phyloP scores from a whole-genome alignment of 2,113 vertebrate genomes.

The Erinaceus europaeus region DNA sequence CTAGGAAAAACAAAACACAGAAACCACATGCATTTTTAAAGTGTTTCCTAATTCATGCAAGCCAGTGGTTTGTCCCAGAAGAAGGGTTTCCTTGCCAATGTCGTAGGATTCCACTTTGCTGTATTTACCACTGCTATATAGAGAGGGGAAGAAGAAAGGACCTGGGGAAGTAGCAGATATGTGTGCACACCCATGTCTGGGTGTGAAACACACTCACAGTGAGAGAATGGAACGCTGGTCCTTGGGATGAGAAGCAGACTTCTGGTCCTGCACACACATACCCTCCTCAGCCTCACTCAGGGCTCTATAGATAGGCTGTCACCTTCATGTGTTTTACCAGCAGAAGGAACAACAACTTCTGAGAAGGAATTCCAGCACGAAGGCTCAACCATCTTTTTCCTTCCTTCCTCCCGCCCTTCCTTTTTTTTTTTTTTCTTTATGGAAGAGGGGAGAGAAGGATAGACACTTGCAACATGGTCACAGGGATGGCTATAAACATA shows the following conservation, averaged over 20 bases:
- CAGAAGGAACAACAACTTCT: too few species aligned
- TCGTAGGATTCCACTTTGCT: constrained; percentile 71
- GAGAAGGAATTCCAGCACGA: too few species aligned
- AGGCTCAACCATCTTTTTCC: too few species aligned
- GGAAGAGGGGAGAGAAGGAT: constrained; percentile 8
- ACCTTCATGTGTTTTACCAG: too few species aligned
- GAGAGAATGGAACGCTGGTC: neutral
- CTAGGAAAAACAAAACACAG: constrained; percentile 34
- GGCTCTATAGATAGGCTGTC: too few species aligned
- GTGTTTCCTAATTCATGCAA: neutral
- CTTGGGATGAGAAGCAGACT: neutral
- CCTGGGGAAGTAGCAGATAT: constrained; percentile 55
- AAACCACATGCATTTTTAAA: neutral
- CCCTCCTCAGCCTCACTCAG: too few species aligned
- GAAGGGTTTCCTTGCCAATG: constrained; percentile 66
- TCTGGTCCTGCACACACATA: too few species aligned
- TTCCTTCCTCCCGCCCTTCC: neutral
- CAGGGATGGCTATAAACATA: neutral
- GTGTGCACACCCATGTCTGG: constrained; percentile 18
- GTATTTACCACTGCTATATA: constrained; percentile 72
- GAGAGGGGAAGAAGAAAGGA: constrained; percentile 70
- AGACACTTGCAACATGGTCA: neutral
- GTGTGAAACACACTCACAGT: neutral
- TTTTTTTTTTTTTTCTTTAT: too few species aligned
- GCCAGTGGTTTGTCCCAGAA: constrained; percentile 71